Percentiles rank a stretch among this genome's conserved stretches.
phyloP scores from a whole-genome alignment of 2,888 invertebrate species.

The Rhagophthalmus giganteus region DNA sequence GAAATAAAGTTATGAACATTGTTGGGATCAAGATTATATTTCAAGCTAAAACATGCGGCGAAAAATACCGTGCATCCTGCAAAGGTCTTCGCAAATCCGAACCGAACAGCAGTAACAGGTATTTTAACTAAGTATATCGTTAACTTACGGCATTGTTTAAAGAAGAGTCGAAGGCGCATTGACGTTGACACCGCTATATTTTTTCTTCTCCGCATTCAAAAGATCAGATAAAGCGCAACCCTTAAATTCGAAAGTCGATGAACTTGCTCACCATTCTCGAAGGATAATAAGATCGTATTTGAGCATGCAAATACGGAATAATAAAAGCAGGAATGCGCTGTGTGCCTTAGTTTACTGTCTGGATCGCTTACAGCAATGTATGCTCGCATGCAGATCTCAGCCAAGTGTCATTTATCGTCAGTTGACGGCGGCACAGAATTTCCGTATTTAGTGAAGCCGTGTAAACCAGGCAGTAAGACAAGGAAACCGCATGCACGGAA shows the following conservation, averaged over 20 bases:
- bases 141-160: constrained; percentile 51
- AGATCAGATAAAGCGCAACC: constrained; percentile 48
- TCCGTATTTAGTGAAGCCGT: constrained; percentile 47
- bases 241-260: constrained; percentile 52
- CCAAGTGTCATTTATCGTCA: constrained; percentile 48
- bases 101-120: constrained; percentile 39
- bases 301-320: constrained; percentile 38
- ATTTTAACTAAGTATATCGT: constrained; percentile 52
- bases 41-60: constrained; percentile 31
- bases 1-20: constrained; percentile 35
- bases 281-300: constrained; percentile 43
- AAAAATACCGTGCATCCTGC: constrained; percentile 38
- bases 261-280: constrained; percentile 37
- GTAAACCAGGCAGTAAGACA: constrained; percentile 37
- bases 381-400: constrained; percentile 46
- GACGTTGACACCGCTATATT: constrained; percentile 49
- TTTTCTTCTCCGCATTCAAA: constrained; percentile 39
- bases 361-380: constrained; percentile 48
- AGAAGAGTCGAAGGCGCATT: constrained; percentile 41
- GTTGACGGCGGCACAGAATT: constrained; percentile 41
- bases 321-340: constrained; percentile 38
- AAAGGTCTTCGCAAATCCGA: constrained; percentile 26
- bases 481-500: constrained; percentile 32
- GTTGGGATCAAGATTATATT: constrained; percentile 25
- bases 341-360: constrained; percentile 43